Evolutionary conservation across 2,888 invertebrate species (phyloP), one percentile per base, ranked within the genome.

Genomic region (Cecidostiba fungosa): DNA sequence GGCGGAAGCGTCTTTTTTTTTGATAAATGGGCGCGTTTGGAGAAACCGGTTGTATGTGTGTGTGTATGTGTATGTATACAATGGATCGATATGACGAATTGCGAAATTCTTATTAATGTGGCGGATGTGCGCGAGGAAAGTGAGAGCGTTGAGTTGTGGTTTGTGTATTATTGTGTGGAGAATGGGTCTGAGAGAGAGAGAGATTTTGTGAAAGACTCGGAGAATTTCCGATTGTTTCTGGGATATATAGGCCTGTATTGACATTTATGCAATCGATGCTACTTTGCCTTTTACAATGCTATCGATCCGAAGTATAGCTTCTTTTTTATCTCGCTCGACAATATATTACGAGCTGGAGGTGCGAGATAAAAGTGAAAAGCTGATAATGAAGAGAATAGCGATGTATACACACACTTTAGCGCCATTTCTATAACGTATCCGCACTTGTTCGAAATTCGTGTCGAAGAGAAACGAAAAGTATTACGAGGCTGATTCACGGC

Each of bases 71-170:
- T 36, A 10, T 4, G 32, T n/a, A 54, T 3, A 54, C 76, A 76
- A 76, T 76, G 59, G 76, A 66, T 66, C 16, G 32, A 19, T 12
- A 77, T 59, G 77, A 62, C 39, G 62, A 39, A 77, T 77, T 62
- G 39, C 77, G 77, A 77, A 39, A 62, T 77, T 77, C 59, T 59
- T 59, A 66, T 77, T 62, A 14, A 36, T 36, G 77, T n/a, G 32
- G 26, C 32, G 77, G 32, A 62, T 77, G 19, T 39, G 39, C n/a
- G 3, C 19, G 54, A 59, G 12, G 66, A 26, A 66, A 66, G 66
- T 66, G 29, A 26, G 29, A 66, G 59, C 59, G 59, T 43, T 43
- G 26, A 12, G 12, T 62, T 59, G 19, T 1, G 1, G 3, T 19
- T 2, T n/a, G 54, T 5, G 54, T n/a, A 12, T 12, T 50, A 50